Evolutionary conservation across 2,888 invertebrate species (phyloP), one percentile per base, ranked within the genome.

Genomic region (Melipona beecheii): DNA sequence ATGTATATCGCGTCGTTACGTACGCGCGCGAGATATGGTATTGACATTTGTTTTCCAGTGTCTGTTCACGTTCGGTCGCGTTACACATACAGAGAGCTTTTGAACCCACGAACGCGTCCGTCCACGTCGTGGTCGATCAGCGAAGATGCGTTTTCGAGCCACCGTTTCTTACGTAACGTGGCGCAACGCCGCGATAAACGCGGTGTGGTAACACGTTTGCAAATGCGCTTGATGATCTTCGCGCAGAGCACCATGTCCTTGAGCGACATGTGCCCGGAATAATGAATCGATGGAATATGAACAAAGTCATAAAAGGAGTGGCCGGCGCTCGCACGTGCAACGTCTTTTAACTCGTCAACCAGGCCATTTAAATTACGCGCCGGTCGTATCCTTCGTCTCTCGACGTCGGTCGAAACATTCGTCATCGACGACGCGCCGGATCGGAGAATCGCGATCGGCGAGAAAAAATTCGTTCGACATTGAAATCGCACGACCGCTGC

Each of bases 191-290:
- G 62, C 43, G 17, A 52, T 58, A 68, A 73, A 78, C 27, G 54
- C 71, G 52, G 13, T 66, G 76, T 36, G 75, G 68, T 75, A 76
- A 85, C 72, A 52, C 62, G 43, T 60, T 62, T 78, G 78, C 43
- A 50, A 79, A 75, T 73, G 78, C 84, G 60, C 58, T 68, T 52
- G 80, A 85, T n/a, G 77, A 80, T 77, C 43, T 52, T 52, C 56
- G 75, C 49, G 79, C 70, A 66, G 72, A 77, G 77, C 77, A 54
- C n/a, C 31, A 64, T 72, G 85, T 85, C 85, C 85, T 85, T 85
- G 85, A 49, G 66, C 27, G 74, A 78, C 81, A 75, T 80, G 78
- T 75, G 84, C 15, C 77, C 84, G 81, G 84, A 84, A 84, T 85
- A 77, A 85, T 21, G 74, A 85, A 85, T 85, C 81, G 85, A 76